Conservation (phyloP, 2,888 invertebrate species). For the Parnassius apollo region DNA sequence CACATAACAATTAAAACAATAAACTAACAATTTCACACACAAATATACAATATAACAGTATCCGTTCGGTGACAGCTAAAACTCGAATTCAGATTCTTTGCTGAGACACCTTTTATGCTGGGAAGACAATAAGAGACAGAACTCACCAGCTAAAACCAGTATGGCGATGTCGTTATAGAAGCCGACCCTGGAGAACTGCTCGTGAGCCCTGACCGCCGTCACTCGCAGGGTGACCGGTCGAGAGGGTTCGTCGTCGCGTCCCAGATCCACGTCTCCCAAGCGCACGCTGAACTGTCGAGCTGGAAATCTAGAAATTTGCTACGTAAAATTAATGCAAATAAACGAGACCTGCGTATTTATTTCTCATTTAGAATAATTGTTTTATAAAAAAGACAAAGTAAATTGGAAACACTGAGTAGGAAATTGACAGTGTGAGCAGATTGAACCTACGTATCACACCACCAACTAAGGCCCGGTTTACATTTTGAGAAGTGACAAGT, state of each 20-base stretch:
- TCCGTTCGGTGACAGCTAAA: too few species aligned
- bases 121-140: not conserved
- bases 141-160: slow-evolving; percentile 84
- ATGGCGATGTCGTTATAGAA: slow-evolving; percentile 97
- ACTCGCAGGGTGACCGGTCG: slow-evolving; percentile 90
- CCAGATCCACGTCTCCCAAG: slow-evolving; percentile 93
- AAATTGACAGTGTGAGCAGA: too few species aligned
- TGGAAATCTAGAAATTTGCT: slow-evolving; percentile 84
- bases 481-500: too few species aligned
- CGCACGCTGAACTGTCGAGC: slow-evolving; percentile 94
- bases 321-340: not conserved
- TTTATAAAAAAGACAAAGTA: not conserved
- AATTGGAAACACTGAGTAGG: too few species aligned
- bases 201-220: slow-evolving; percentile 89
- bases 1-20: too few species aligned
- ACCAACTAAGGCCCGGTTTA: too few species aligned
- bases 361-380: not conserved
- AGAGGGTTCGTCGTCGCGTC: slow-evolving; percentile 91
- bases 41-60: too few species aligned
- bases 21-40: too few species aligned
- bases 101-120: too few species aligned
- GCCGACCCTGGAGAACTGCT: slow-evolving; percentile 92
- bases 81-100: too few species aligned
- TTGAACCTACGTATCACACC: too few species aligned
- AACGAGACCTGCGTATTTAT: not conserved